Conservation (phyloP, 1,140 invertebrate species). For the Nephila pilipes region DNA sequence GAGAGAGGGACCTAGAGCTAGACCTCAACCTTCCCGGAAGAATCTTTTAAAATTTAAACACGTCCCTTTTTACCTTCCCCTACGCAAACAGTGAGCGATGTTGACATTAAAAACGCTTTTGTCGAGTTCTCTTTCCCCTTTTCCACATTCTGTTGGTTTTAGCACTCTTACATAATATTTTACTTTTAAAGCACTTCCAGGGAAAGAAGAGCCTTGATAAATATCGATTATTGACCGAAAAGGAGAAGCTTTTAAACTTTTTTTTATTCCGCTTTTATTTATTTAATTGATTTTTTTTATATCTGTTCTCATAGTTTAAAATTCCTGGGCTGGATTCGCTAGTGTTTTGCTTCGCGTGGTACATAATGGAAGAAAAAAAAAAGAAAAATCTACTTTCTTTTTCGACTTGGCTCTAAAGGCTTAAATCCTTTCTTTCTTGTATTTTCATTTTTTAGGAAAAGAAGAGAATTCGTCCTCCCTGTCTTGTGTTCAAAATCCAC, state of each 20-base stretch:
- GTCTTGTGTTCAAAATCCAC: constrained; percentile 7
- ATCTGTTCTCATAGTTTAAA: background rate
- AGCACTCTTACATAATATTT: constrained; percentile 46
- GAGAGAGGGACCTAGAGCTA: background rate
- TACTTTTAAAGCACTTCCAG: constrained; percentile 27
- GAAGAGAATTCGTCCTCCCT: background rate
- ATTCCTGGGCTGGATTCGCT: background rate
- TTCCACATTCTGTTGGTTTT: constrained; percentile 20
- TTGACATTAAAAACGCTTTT: constrained; percentile 64
- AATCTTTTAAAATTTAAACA: constrained; percentile 43
- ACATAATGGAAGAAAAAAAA: background rate
- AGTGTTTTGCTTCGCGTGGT: background rate
- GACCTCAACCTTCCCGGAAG: background rate
- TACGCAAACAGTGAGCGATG: constrained; percentile 42
- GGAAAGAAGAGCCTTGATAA: constrained; percentile 7
- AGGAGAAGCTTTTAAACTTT: background rate
- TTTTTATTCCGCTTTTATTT: background rate
- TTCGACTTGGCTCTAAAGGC: background rate
- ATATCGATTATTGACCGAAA: constrained; percentile 57
- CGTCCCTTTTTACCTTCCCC: constrained; percentile 27
- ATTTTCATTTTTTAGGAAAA: background rate
- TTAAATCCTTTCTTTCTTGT: background rate
- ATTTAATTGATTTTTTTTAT: constrained; percentile 42
- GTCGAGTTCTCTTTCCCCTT: background rate
- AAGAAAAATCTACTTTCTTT: background rate